A percentile compares a stretch with the other conserved stretches of the same genome.
phyloP scores from a whole-genome alignment of 2,888 invertebrate genomes.

The Octodonta nipae region DNA sequence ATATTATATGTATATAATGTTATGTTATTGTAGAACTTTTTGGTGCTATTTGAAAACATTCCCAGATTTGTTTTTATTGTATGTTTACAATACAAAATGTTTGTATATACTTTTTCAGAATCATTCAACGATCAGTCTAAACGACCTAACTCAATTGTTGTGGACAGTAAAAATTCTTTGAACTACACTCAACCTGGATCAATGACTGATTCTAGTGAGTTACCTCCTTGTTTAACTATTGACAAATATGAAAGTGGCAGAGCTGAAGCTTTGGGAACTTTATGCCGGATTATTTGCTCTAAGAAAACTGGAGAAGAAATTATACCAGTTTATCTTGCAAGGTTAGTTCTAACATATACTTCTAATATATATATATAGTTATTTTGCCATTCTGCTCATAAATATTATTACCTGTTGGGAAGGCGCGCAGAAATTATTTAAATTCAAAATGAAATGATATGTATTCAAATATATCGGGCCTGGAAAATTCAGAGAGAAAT shows the following conservation, averaged over 20 bases:
- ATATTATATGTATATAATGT: no score
- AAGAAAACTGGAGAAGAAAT: conserved; percentile 91
- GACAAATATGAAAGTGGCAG: conserved; percentile 72
- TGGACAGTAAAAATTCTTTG: conserved; percentile 44
- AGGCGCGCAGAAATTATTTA: no score
- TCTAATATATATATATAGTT: no score
- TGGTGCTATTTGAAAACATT: no score
- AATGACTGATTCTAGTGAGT: conserved; percentile 50
- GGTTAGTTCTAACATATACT: conserved; percentile 8
- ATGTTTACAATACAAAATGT: background rate
- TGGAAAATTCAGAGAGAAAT: no score
- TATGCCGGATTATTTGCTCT: conserved; percentile 90
- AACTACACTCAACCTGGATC: conserved; percentile 52
- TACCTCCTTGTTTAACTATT: conserved; percentile 57
- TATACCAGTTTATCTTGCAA: conserved; percentile 78
- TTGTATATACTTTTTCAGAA: background rate
- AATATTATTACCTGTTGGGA: no score
- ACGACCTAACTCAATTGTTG: conserved; percentile 52
- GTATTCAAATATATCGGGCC: no score
- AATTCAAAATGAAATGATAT: no score
- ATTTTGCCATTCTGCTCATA: no score
- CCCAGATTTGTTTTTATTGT: background rate
- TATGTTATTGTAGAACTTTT: no score
- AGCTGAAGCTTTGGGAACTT: conserved; percentile 87
- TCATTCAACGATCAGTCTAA: conserved; percentile 33